Conservation (phyloP, 2,113 vertebrate genomes). For the Chitala chitala region DNA sequence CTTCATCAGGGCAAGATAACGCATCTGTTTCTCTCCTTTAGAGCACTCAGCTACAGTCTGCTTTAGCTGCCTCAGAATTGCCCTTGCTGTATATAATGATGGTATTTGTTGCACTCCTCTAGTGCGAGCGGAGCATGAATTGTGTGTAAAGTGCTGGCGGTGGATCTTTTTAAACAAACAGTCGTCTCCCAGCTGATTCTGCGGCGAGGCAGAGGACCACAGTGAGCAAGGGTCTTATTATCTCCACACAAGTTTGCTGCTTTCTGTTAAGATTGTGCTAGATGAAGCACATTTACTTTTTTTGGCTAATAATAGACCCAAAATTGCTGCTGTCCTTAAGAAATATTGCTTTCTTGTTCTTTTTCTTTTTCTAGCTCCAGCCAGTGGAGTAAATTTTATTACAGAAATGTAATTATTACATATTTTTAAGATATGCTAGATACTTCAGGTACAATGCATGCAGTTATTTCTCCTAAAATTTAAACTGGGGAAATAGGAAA, state of each 20-base stretch:
- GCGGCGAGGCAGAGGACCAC: neutral
- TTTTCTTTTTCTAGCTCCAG: neutral
- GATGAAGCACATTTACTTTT: neutral
- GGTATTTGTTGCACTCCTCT: no score
- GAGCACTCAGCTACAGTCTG: neutral
- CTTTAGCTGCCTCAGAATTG: neutral
- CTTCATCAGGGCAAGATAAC: neutral
- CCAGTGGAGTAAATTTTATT: neutral
- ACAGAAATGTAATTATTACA: no score
- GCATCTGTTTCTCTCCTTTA: neutral
- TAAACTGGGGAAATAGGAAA: no score
- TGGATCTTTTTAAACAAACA: neutral
- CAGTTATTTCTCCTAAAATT: no score
- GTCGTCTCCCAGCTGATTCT: conserved; percentile 9
- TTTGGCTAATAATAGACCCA: neutral
- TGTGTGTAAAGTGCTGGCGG: neutral
- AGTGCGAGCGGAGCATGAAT: neutral
- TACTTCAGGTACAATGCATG: no score
- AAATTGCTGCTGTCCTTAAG: neutral
- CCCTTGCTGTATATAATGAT: neutral
- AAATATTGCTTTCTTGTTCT: neutral
- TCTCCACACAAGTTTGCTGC: conserved; percentile 7
- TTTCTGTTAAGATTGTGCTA: neutral
- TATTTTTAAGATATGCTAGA: no score
- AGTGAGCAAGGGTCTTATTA: neutral